Evolutionary conservation across 2,797 vertebrate genomes (phyloP).

Genomic region (Fundulus diaphanus): DNA sequence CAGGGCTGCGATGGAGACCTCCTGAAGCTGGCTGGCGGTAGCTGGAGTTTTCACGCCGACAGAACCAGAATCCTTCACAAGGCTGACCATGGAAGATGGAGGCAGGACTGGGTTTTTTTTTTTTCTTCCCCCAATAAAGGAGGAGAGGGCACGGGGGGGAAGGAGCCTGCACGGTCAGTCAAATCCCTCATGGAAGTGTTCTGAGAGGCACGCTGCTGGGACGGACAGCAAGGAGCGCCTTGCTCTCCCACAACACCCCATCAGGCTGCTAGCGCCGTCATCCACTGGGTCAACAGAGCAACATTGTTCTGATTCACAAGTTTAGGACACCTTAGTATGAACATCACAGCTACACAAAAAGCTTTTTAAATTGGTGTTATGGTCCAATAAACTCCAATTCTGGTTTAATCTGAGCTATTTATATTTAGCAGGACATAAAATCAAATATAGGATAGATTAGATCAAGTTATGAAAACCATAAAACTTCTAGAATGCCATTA

Average conservation of each 20-base stretch:
- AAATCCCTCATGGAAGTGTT: slow-evolving; percentile 60
- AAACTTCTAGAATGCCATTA: background rate
- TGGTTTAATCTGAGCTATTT: background rate
- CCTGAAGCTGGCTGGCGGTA: slow-evolving; percentile 45
- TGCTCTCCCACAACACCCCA: background rate
- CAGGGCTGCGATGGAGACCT: slow-evolving; percentile 26
- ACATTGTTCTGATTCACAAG: background rate
- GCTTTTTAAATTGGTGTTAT: background rate
- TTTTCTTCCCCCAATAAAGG: background rate
- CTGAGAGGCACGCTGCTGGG: slow-evolving; percentile 16
- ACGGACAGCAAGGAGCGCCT: background rate
- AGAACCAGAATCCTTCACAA: slow-evolving; percentile 36
- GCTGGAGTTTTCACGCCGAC: slow-evolving; percentile 38
- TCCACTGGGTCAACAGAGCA: background rate
- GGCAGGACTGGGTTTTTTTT: slow-evolving; percentile 45
- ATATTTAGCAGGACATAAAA: too few species aligned
- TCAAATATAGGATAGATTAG: background rate
- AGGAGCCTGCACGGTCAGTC: slow-evolving; percentile 41
- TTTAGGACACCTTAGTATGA: background rate
- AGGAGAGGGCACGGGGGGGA: slow-evolving; percentile 52
- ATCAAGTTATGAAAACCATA: background rate
- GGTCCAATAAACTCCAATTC: background rate
- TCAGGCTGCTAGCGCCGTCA: slow-evolving; percentile 11
- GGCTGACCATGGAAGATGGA: slow-evolving; percentile 46
- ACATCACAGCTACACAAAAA: background rate